Base-by-base conservation (phyloP, 2,113 vertebrate genomes). In the Panthera leo region DNA sequence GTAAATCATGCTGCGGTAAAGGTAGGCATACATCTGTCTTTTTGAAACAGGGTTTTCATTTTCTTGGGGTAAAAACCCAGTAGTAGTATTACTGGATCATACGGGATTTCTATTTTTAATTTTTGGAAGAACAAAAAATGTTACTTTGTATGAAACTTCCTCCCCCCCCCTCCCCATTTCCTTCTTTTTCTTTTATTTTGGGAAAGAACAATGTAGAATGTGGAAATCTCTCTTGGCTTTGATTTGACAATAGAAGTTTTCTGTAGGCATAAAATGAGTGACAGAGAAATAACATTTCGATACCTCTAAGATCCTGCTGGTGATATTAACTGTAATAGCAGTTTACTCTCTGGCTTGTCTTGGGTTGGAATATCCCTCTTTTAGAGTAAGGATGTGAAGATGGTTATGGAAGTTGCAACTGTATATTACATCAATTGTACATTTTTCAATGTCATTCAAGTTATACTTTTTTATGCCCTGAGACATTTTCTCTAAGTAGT, bases 171-270 rank as follows among this genome's bases (percentile, higher is more conserved):
- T 58, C 25, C 25, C 36, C 13, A 5, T 45, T 31, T 36, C 25
- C 4, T n/a, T 53, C 23, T 83, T 89, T 82, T 67, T 42, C 31
- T 79, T 97, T 97, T 87, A 23, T 91, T 83, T 91, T 58, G 25
- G 75, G 55, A 58, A 65, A 86, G 42, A 93, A 78, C 36, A 84
- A 88, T 45, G 34, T 5, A 80, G 58, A 89, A 75, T 29, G 16
- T 91, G 68, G n/a, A n/a, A 1, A 53, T 83, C 97, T 94, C 51
- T 65, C 80, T 92, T 92, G 67, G 31, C 36, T 80, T 94, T 94
- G 23, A 23, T 51, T 82, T 91, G 53, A 45, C 51, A 83, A 67
- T 42, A 51, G 68, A 92, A 48, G 6, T 34, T 78, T 85, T 86
- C 65, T 65, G 2, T 55, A 88, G 21, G n/a, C n/a, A 84, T 75